Base-by-base conservation (phyloP, 1,140 invertebrate genomes). In the Drosophila grimshawi region DNA sequence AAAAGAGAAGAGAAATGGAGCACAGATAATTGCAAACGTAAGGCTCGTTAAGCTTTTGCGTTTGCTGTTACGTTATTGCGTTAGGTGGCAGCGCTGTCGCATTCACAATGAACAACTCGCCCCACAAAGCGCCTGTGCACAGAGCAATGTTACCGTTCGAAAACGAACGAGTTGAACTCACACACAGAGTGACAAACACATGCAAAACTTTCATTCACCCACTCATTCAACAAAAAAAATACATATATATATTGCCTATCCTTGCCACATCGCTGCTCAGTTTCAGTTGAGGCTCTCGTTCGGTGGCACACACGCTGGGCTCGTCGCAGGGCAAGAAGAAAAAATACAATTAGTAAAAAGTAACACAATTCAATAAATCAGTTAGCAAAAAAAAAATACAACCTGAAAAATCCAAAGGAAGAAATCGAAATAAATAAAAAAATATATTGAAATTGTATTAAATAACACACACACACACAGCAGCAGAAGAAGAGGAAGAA, bases 221-320 rank as follows among this genome's bases (percentile, higher is more conserved):
- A 83, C 78, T 85, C 81, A 85, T 85, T 85, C 81, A 85, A 85
- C 81, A 85, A 60, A 85, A 85, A 60, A 85, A 74, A 85, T 43
- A 43, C 39, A 85, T 85, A 80, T 80, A 76, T 81, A 19, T 19
- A 19, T 19, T 19, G 64, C 74, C 75, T 65, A 64, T 75, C 62
- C 67, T 70, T 70, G 59, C 32, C 66, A 43, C 10, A 43, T 37
- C 27, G 56, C 57, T 68, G 61, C 64, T 85, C 81, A 83, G 77
- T 85, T 83, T 80, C 74, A 86, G 81, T 86, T 86, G 76, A 85
- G 77, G 81, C 81, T 80, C 81, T 85, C 77, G 78, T 85, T 85
- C 78, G 81, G 73, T 81, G 79, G 81, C 81, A 85, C 81, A 80
- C 72, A 86, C 74, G 81, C 74, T 78, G 78, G 75, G 81, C 78